Conservation (phyloP, 2,113 vertebrate genomes). For the Callaeas wilsoni region DNA sequence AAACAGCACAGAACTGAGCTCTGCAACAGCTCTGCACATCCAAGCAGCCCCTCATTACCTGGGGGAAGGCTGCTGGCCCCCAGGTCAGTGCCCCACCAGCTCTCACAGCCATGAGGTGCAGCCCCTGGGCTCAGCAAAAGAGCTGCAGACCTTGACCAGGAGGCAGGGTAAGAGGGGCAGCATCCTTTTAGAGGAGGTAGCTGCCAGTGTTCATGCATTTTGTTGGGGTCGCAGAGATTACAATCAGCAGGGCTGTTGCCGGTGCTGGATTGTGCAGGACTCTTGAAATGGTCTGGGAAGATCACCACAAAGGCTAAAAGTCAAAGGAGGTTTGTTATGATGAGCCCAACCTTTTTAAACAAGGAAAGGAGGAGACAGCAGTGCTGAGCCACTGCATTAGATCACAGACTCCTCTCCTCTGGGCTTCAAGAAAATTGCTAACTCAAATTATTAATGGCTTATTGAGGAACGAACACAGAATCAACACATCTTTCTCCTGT, state of each 20-base stretch:
- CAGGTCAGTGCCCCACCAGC: background rate
- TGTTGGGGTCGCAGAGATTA: background rate
- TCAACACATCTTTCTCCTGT: background rate
- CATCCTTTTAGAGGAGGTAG: background rate
- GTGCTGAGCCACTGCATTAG: background rate
- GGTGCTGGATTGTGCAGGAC: background rate
- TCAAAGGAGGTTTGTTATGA: background rate
- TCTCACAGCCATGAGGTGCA: background rate
- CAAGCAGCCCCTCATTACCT: background rate
- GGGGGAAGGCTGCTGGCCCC: background rate
- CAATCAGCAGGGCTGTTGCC: background rate
- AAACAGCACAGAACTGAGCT: background rate
- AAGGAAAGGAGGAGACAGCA: background rate
- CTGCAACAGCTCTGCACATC: background rate
- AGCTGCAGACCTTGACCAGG: background rate
- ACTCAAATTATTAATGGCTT: constrained; percentile 48
- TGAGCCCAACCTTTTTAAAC: background rate
- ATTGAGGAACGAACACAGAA: constrained; percentile 22
- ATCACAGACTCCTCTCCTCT: constrained; percentile 17
- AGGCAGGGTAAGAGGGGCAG: background rate
- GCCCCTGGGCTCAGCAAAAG: background rate
- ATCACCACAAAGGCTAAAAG: background rate
- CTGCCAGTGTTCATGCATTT: background rate
- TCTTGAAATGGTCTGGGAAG: background rate
- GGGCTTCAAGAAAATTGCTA: constrained; percentile 19